phyloP scores from a whole-genome alignment of 2,797 vertebrate genomes.

The Brachymystax lenok region DNA sequence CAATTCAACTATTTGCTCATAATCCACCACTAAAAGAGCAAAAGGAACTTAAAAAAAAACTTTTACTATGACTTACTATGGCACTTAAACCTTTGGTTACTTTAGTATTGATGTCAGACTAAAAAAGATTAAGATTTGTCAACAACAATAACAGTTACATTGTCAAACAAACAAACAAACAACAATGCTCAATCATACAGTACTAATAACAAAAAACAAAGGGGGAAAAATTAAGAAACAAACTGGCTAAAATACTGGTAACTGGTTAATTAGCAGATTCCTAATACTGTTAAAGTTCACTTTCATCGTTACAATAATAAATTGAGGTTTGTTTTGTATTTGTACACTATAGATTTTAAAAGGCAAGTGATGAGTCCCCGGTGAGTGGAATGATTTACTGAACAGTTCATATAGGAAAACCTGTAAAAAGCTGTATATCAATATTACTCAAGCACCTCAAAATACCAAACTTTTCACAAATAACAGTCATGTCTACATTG shows the following conservation, averaged over 20 bases:
- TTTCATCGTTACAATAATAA: constrained; percentile 75
- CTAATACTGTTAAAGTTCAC: constrained; percentile 59
- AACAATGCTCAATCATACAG: constrained; percentile 61
- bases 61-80: constrained; percentile 2
- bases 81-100: constrained; percentile 54
- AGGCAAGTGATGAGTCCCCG: constrained; percentile 65
- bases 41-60: constrained; percentile 2
- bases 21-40: not conserved
- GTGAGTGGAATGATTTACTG: constrained; percentile 39
- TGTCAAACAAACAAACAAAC: constrained; percentile 17
- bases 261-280: constrained; percentile 55
- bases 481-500: constrained; percentile 11
- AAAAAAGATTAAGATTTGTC: constrained; percentile 19
- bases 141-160: constrained; percentile 26
- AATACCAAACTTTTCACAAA: constrained; percentile 22
- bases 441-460: constrained; percentile 14
- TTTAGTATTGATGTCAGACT: constrained; percentile 39
- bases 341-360: constrained; percentile 39
- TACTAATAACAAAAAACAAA: constrained; percentile 56
- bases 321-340: constrained; percentile 61
- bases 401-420: constrained; percentile 17
- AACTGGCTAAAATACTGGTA: constrained; percentile 47
- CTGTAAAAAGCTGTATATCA: constrained; percentile 6
- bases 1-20: constrained; percentile 4
- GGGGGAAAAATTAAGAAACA: constrained; percentile 41